Base-by-base conservation (phyloP, 2,113 vertebrate genomes). In the Equus przewalskii region DNA sequence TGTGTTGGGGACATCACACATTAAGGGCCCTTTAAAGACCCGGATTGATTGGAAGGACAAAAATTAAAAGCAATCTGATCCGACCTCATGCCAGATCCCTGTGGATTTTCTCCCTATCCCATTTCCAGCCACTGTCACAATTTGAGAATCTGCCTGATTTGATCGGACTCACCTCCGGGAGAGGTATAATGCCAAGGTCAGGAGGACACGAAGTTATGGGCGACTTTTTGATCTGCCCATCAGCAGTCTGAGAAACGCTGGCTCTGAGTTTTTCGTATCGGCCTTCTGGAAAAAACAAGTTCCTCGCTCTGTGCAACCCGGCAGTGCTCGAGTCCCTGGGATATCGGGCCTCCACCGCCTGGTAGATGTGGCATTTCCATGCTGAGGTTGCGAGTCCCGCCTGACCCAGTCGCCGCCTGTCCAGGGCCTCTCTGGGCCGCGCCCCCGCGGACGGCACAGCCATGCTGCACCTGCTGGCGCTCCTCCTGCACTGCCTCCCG, bases 401-500 rank as follows among this genome's bases (percentile, higher is more conserved):
- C 98, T 99, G 98, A 99, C 96, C 98, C 99, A 89, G 98, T 97
- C 78, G 96, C 98, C 22, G 98, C 99, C 99, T 99, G 98, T 98
- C 98, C 98, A 46, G 96, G 98, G 98, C 98, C 98, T 98, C 97
- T 98, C 96, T 24, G 69, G 88, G 98, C 98, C 30, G 83, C 1
- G 2, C 75, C 97, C 96, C 96, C 82, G 73, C 56, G 9, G 92
- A 93, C 64, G 1, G 96, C 86, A 94, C 98, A 98, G 99, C 99
- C 99, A 99, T 99, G 99, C 99, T 99, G 98, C 98, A 87, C 96
- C 98, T 99, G 98, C 96, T 98, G 73, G 97, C 99, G 14, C 98
- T 99, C 97, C 97, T 99, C 95, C 97, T 99, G 99, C 99, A 98
- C 98, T 99, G 98, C 97, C 97, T 99, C 97, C 99, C 99, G 78